Percentiles rank a stretch among this genome's conserved stretches.
phyloP scores from a whole-genome alignment of 2,888 invertebrate species.

The Vesta saturnalis region DNA sequence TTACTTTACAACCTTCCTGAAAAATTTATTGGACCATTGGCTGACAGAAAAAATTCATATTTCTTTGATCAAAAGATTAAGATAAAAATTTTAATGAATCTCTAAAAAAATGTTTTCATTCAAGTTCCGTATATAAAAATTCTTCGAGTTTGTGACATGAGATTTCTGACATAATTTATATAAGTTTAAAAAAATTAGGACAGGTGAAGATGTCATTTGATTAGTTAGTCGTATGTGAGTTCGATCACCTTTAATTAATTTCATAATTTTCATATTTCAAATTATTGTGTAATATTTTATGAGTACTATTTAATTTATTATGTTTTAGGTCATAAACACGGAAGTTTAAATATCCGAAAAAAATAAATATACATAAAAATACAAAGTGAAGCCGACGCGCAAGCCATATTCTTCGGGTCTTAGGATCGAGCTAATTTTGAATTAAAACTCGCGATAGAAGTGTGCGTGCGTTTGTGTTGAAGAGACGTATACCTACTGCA shows the following conservation, averaged over 20 bases:
- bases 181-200: neutral
- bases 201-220: neutral
- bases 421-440: constrained; percentile 50
- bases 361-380: constrained; percentile 2
- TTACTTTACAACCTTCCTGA: neutral
- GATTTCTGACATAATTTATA: neutral
- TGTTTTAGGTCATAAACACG: neutral
- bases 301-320: neutral
- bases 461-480: constrained; percentile 43
- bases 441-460: constrained; percentile 50
- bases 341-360: constrained; percentile 1
- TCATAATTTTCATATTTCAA: neutral
- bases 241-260: neutral
- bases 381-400: constrained; percentile 29
- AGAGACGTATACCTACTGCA: constrained; percentile 31
- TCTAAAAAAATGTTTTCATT: neutral
- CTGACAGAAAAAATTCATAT: neutral
- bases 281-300: neutral
- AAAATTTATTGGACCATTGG: neutral
- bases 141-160: neutral
- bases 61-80: neutral
- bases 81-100: neutral
- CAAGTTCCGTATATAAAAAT: neutral
- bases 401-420: constrained; percentile 40
- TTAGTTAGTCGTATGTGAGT: neutral